phyloP scores from a whole-genome alignment of 2,113 vertebrate genomes.

The Benitochromis conjunctus region DNA sequence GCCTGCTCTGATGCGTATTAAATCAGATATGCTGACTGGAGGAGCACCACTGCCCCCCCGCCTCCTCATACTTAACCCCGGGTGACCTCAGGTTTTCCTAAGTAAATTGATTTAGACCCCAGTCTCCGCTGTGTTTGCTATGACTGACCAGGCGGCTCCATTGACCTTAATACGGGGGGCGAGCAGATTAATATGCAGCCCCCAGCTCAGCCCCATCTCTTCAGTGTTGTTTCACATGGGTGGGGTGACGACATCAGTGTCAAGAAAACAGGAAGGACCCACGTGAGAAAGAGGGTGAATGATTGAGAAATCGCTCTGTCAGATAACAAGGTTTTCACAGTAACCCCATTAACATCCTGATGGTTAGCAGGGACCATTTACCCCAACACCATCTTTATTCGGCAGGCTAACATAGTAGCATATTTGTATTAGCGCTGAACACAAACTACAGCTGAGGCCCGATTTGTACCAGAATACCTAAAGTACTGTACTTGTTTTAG shows the following conservation, averaged over 20 bases:
- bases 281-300: not conserved
- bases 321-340: not conserved
- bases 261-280: not conserved
- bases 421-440: not conserved
- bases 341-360: not conserved
- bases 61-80: conserved; percentile 32
- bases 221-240: not conserved
- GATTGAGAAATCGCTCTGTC: not conserved
- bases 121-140: conserved; percentile 35
- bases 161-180: conserved; percentile 18
- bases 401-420: not conserved
- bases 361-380: not conserved
- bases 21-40: conserved; percentile 62
- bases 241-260: not conserved
- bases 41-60: not conserved
- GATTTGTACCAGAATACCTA: not conserved
- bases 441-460: not conserved
- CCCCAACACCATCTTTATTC: not conserved
- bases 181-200: conserved; percentile 10
- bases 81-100: conserved; percentile 31
- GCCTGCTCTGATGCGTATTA: conserved; percentile 39
- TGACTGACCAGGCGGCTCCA: not conserved
- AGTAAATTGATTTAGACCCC: conserved; percentile 33
- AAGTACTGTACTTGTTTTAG: not conserved
- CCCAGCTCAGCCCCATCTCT: not conserved